These are phyloP conservation scores for Odontothrips loti DNA, from an alignment of 2,888 invertebrate genomes.

Conservation along the genomic window DNA sequence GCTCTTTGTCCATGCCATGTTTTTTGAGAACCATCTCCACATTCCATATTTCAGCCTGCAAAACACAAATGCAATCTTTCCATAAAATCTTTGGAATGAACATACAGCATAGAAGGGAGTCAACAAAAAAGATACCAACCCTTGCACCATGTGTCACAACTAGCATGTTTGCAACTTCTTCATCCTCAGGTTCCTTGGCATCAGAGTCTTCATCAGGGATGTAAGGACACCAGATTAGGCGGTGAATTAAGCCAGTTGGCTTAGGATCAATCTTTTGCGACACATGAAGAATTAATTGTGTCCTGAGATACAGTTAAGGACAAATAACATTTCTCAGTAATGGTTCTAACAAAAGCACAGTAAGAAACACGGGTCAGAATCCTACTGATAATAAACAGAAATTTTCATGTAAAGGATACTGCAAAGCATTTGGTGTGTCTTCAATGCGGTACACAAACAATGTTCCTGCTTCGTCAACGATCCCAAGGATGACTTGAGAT, in stretches of 20 bases:
- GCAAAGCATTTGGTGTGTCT: constrained; percentile 54
- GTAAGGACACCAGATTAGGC: constrained; percentile 92
- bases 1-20: constrained; percentile 46
- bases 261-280: constrained; percentile 36
- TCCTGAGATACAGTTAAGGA: constrained; percentile 16
- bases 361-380: background rate
- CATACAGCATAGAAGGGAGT: constrained; percentile 30
- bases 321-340: too few species aligned
- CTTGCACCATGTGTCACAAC: constrained; percentile 72
- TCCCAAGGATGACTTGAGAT: constrained; percentile 73
- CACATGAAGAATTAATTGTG: constrained; percentile 29
- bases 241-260: constrained; percentile 49
- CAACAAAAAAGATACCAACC: constrained; percentile 35
- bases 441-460: constrained; percentile 77
- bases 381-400: too few species aligned
- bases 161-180: constrained; percentile 70
- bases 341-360: too few species aligned
- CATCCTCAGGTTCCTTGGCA: constrained; percentile 48
- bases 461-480: constrained; percentile 80
- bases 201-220: constrained; percentile 59
- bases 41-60: constrained; percentile 55
- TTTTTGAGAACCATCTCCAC: constrained; percentile 49
- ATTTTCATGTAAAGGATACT: constrained; percentile 49
- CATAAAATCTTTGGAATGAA: constrained; percentile 41
- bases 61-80: constrained; percentile 41